Base-by-base conservation (phyloP, 1,140 invertebrate species). In the Dendroctonus ponderosae region DNA sequence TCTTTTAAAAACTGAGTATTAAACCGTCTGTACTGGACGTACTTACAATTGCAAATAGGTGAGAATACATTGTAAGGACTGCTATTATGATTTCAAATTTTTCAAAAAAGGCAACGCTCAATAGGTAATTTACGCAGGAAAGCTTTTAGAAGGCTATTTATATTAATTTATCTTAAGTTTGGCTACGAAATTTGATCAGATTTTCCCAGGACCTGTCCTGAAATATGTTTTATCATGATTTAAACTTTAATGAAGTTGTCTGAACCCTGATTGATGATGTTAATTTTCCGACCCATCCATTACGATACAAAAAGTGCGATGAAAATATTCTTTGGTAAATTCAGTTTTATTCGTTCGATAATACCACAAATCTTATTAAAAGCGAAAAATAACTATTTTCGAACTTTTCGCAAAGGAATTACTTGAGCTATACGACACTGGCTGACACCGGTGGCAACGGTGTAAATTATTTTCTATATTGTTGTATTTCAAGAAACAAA, bases 221-320 rank as follows among this genome's bases (percentile, higher is more conserved):
- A 64, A 64, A 64, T 64, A 56, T 64, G 62, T 66, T 66, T 59
- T 66, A 66, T 66, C 63, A 59, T 66, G 56, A 66, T 66, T 66
- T 66, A 66, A 66, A 66, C 54, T 66, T 66, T 59, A 66, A 66
- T 66, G 52, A 66, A 59, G 63, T 66, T 66, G 63, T 66, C 63
- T 59, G 12, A 37, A 37, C 11, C 12, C 54, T 66, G 63, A 66
- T 66, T 66, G 63, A 66, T 66, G 63, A 59, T 14, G 52, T 52
- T 66, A 58, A 66, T 66, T 59, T 66, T 54, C 54, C 54, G 39
- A 37, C 48, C 52, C 26, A 57, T 56, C 62, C 62, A 58, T 63
- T 65, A 65, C 58, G 40, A 61, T 61, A 56, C 11, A 56, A 56
- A 56, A 56, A 56, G 26, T 26, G 26, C 26, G 26, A 26, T 46